These are phyloP conservation scores for Brachylomia viminalis DNA, from an alignment of 2,888 invertebrate species.

Conservation along the genomic window DNA sequence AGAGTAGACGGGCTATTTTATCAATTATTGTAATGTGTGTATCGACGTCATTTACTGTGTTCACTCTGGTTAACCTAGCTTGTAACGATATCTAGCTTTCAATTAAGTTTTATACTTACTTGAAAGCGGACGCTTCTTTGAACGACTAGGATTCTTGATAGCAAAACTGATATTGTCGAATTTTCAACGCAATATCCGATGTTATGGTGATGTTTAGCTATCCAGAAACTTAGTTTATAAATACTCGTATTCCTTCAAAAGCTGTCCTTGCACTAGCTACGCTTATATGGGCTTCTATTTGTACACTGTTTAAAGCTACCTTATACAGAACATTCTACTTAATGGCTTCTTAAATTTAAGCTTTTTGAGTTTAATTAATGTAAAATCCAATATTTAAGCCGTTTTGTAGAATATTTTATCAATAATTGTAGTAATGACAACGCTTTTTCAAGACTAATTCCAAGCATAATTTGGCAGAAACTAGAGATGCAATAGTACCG, in stretches of 20 bases:
- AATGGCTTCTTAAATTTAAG: slow-evolving; percentile 9
- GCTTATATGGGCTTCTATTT: slow-evolving; percentile 20
- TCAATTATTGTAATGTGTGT: slow-evolving; percentile 42
- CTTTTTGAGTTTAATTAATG: not conserved
- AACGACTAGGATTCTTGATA: slow-evolving; percentile 8
- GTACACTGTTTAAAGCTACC: slow-evolving; percentile 11
- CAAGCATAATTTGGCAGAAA: slow-evolving; percentile 2
- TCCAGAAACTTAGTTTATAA: slow-evolving; percentile 26
- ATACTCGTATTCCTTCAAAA: not conserved
- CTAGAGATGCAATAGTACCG: not conserved
- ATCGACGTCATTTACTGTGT: slow-evolving; percentile 26
- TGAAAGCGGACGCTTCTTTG: not conserved
- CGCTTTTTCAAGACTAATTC: slow-evolving; percentile 1
- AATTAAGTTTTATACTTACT: slow-evolving; percentile 25
- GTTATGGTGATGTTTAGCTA: slow-evolving; percentile 6
- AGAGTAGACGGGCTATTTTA: not conserved
- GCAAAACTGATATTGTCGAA: not conserved
- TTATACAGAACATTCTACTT: slow-evolving; percentile 16
- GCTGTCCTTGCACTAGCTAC: slow-evolving; percentile 14
- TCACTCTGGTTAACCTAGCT: slow-evolving; percentile 24
- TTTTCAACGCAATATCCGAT: slow-evolving; percentile 9
- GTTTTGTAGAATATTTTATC: slow-evolving; percentile 11
- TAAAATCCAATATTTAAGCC: not conserved
- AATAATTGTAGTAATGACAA: not conserved
- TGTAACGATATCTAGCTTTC: slow-evolving; percentile 19